Evolutionary conservation across 2,888 invertebrate genomes (phyloP), one percentile per base, ranked within the genome.

Genomic region (Acholoe squamosa): DNA sequence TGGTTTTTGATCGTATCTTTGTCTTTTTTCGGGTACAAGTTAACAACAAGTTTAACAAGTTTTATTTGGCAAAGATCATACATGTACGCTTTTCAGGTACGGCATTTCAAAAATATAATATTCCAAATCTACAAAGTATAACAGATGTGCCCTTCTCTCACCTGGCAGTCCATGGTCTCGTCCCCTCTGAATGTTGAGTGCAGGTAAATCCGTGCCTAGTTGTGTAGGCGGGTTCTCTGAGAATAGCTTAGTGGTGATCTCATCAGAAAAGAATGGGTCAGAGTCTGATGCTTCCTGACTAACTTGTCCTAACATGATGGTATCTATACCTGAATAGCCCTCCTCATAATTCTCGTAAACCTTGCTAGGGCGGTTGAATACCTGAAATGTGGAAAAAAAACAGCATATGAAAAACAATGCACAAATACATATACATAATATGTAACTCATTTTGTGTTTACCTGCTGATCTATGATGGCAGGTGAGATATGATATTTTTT

Each of bases 341-440:
- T 92, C 93, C n/a, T 7, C 67, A 33, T 54, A 19, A 22, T 52
- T 76, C 91, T 77, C 33, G 61, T 98, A 97, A 0, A 98, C 95
- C 90, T 99, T 96, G 98, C 98, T 98, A 0, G 99, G 99, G 0
- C 99, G 97, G 96, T 99, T 99, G 96, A 99, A 99, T 0, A 89
- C 89, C 89, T 89, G 43, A 3, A 43, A 43, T 10, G 10, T 43
- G 43, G 43, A n/a, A n/a, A n/a, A n/a, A n/a, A n/a, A n/a, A n/a
- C n/a, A n/a, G n/a, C n/a, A n/a, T n/a, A n/a, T n/a, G n/a, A n/a
- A n/a, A n/a, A n/a, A n/a, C n/a, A n/a, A n/a, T n/a, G n/a, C n/a
- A n/a, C n/a, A n/a, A n/a, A n/a, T n/a, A n/a, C n/a, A n/a, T n/a
- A n/a, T n/a, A n/a, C n/a, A n/a, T n/a, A n/a, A n/a, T n/a, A n/a